Base-by-base conservation (phyloP, 2,113 vertebrate species). In the Callopanchax toddi region DNA sequence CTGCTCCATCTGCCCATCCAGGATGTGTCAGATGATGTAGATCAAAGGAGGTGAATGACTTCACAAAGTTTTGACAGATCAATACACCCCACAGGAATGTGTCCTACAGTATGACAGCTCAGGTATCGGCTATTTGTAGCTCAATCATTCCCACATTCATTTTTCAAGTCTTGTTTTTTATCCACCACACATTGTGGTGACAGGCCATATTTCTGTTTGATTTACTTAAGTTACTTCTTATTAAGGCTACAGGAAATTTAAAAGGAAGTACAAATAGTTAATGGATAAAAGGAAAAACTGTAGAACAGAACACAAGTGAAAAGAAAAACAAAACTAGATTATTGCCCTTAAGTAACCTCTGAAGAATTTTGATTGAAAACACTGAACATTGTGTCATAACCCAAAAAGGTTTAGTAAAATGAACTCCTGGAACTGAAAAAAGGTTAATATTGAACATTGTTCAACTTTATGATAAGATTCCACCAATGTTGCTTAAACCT, bases 21-120 rank as follows among this genome's bases (percentile, higher is more conserved):
- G 58, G 60, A 60, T 36, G 29, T 70, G 81, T 65, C 70, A 60
- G 58, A 60, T 65, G 68, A 40, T 73, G 42, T 44, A 51, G 64
- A 79, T 85, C 60, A 75, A 48, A 63, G 7, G 15, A 10, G 57
- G 60, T 58, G 57, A 73, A 76, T 18, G 16, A 44, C 70, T 32
- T 74, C 62, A 52, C 45, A 69, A 49, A 29, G n/a, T 62, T 79
- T 32, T 66, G 81, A 77, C 69, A 60, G 74, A 86, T 77, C 70
- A 65, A 75, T 77, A 34, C 63, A 44, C 20, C 49, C 48, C 55
- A 52, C 26, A 55, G 57, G 60, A 62, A 42, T 17, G 48, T 58
- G 46, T 49, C 51, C 57, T 43, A 42, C 5, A 26, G 22, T 17
- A 2, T 67, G 76, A 76, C 61, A 67, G 53, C 58, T 75, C 37